phyloP scores from a whole-genome alignment of 1,140 invertebrate species.

The Formica exsecta region DNA sequence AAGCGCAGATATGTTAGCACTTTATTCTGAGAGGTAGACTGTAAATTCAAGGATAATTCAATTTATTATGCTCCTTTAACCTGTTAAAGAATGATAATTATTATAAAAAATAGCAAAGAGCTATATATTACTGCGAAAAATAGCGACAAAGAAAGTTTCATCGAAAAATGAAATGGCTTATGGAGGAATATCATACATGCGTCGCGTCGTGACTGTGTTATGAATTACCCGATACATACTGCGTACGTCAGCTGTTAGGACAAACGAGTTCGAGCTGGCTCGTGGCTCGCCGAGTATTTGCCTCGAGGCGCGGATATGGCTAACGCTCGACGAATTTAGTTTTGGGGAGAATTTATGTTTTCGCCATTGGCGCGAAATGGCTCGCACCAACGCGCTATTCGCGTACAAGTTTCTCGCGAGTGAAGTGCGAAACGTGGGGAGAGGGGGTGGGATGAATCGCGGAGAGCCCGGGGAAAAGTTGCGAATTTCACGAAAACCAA shows the following conservation, averaged over 20 bases:
- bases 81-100: background rate
- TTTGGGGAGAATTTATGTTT: slow-evolving; percentile 77
- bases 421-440: slow-evolving; percentile 47
- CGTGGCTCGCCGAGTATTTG: slow-evolving; percentile 63
- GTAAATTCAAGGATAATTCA: too few species aligned
- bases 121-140: background rate
- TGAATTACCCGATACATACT: slow-evolving; percentile 24
- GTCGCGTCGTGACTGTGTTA: background rate
- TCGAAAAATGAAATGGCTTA: slow-evolving; percentile 41
- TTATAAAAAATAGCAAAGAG: background rate
- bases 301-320: slow-evolving; percentile 69
- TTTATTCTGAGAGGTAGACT: too few species aligned
- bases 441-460: background rate
- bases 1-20: too few species aligned
- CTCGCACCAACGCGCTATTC: slow-evolving; percentile 59
- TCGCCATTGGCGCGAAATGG: slow-evolving; percentile 68
- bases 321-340: slow-evolving; percentile 73
- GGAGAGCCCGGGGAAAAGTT: slow-evolving; percentile 30
- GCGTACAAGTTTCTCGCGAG: slow-evolving; percentile 66
- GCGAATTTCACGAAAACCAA: slow-evolving; percentile 13
- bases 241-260: slow-evolving; percentile 20
- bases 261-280: slow-evolving; percentile 57
- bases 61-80: background rate
- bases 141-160: slow-evolving; percentile 35
- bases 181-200: background rate